Evolutionary conservation across 2,113 vertebrate species (phyloP), one percentile per base, ranked within the genome.

Genomic region (Nibea coibor): DNA sequence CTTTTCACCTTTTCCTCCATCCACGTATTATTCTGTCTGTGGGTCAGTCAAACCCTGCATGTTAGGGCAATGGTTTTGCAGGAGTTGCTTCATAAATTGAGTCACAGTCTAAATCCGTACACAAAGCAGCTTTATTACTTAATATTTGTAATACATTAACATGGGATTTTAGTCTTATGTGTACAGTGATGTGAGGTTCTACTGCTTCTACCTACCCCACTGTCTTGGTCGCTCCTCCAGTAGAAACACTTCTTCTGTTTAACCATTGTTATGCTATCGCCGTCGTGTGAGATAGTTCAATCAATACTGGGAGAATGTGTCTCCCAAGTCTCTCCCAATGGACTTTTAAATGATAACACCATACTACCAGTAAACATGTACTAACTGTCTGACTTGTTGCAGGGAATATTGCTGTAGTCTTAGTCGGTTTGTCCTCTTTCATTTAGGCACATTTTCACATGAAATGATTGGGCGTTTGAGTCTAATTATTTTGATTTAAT

Each of bases 401-500:
- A 15, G 51, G 71, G 24, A 84, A 64, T 28, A 54, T 56, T 68
- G 58, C 39, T 42, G 22, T 9, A 24, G 47, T 47, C 59, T n/a
- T 42, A 15, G 8, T 70, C 64, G 24, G 26, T 82, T 88, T 64
- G 63, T 81, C 59, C 39, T 45, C 11, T 73, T 72, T 81, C 67
- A 83, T 81, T 86, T 78, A 51, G 62, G 10, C 72, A 81, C 4
- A 87, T 80, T 84, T 89, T 82, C 58, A 61, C 61, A 71, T 54
- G 64, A 64, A 82, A 82, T 81, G n/a, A 85, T 84, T 28, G 51
- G 64, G 62, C 28, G 2, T 89, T 86, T 78, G 72, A 87, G 77
- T 66, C 70, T 81, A 87, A 91, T 90, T 87, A 85, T 86, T 90
- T 78, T 76, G 15, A 65, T 87, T 75, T 88, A 92, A 93, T 88